Conservation (phyloP, 1,140 invertebrate genomes). For the Meloidogyne floridensis region DNA sequence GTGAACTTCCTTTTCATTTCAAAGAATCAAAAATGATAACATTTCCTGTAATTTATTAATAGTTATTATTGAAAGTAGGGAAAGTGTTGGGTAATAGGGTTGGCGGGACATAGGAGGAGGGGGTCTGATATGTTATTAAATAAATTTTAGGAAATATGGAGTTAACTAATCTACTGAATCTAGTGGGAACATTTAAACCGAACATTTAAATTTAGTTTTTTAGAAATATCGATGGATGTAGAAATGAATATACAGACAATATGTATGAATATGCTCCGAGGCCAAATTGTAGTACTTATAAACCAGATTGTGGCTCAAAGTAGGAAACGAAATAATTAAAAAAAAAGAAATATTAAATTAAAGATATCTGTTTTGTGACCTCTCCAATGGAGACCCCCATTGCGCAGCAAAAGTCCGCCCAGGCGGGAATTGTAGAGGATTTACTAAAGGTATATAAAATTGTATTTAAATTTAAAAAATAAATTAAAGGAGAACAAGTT, state of each 20-base stretch:
- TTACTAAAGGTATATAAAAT: conserved; percentile 26
- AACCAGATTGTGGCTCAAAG: conserved; percentile 77
- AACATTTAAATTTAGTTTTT: conserved; percentile 12
- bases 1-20: conserved; percentile 50
- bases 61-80: not conserved
- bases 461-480: conserved; percentile 14
- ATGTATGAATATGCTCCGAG: conserved; percentile 60
- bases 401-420: conserved; percentile 59
- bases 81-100: not conserved
- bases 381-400: conserved; percentile 44
- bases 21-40: conserved; percentile 51
- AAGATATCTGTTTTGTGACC: conserved; percentile 62
- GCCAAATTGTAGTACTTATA: conserved; percentile 72
- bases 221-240: conserved; percentile 50
- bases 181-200: too few species aligned
- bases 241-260: conserved; percentile 65
- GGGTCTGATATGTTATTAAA: conserved; percentile 5
- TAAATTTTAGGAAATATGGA: not conserved
- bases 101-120: not conserved
- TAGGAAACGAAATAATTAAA: conserved; percentile 19
- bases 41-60: conserved; percentile 28
- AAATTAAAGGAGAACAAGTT: conserved; percentile 43
- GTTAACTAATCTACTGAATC: too few species aligned
- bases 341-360: not conserved
- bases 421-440: conserved; percentile 50